Base-by-base conservation (phyloP, 2,888 invertebrate genomes). In the Caenorhabditis wallacei region DNA sequence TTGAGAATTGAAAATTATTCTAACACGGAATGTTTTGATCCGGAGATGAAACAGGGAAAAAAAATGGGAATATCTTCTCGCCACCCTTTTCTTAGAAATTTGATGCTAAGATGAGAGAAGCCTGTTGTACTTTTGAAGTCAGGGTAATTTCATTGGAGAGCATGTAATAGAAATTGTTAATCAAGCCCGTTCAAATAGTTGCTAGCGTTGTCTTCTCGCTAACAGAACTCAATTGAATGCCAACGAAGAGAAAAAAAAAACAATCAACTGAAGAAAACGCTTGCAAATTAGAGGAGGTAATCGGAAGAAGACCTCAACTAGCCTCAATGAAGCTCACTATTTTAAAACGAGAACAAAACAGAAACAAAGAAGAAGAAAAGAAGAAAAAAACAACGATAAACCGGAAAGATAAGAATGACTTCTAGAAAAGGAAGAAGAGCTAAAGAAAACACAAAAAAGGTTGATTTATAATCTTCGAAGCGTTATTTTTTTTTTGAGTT, bases 1-100 rank as follows among this genome's bases (percentile, higher is more conserved):
- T 66, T 66, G 66, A 66, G 66, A 66, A 66, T 64, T 66, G 66
- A 53, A 66, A 66, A 66, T 53, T 66, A 66, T 66, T 66, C 37
- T 53, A 53, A 66, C 66, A 66, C 66, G 53, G 37, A 66, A 66
- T 53, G 66, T 53, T 66, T 51, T 53, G 66, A 66, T 66, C 53
- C 22, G 16, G 11, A 51, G 35, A 51, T 46, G 64, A 66, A 35
- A 48, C 48, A 48, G 8, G 16, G 35, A 10, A 59, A 11, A 24
- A 30, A n/a, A 24, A 2, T 30, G 30, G 11, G 18, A 18, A 64
- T 64, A 51, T 61, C 24, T 43, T 61, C 26, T 61, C 24, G 46
- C 26, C 16, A n/a, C 5, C 40, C 22, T 22, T 35, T 51, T 51
- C 16, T 26, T 13, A n/a, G 63, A 46, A 63, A 63, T 61, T 61